Conservation (phyloP, 1,140 invertebrate genomes). For the Diorhabda sublineata region DNA sequence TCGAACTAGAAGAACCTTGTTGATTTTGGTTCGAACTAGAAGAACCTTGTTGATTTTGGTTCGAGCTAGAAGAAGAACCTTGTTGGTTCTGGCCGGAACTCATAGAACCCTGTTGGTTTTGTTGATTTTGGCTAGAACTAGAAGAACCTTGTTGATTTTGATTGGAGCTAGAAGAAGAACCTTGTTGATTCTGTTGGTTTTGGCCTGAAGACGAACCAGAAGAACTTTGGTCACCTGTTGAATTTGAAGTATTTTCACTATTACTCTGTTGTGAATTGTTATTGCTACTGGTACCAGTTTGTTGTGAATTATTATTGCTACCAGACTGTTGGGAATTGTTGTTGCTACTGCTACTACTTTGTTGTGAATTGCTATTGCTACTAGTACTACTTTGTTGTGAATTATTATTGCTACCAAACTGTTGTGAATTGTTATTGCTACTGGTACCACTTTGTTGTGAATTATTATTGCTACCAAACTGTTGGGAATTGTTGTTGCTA, state of each 20-base stretch:
- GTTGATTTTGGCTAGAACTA: neutral
- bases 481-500: neutral
- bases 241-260: neutral
- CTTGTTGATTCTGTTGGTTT: neutral
- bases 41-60: constrained; percentile 23
- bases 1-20: constrained; percentile 9
- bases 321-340: neutral
- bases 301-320: neutral
- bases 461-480: neutral
- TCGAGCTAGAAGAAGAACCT: neutral
- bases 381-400: constrained; percentile 5
- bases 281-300: constrained; percentile 21
- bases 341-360: neutral
- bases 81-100: constrained; percentile 27
- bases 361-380: neutral
- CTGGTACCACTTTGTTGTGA: constrained; percentile 13
- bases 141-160: constrained; percentile 19
- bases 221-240: neutral
- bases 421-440: constrained; percentile 10
- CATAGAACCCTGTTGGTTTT: constrained; percentile 12
- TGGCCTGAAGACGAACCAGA: constrained; percentile 16
- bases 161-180: neutral
- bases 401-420: constrained; percentile 6
- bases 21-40: constrained; percentile 19
- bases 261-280: neutral